Conservation (phyloP, 2,113 vertebrate genomes). For the Caretta caretta region DNA sequence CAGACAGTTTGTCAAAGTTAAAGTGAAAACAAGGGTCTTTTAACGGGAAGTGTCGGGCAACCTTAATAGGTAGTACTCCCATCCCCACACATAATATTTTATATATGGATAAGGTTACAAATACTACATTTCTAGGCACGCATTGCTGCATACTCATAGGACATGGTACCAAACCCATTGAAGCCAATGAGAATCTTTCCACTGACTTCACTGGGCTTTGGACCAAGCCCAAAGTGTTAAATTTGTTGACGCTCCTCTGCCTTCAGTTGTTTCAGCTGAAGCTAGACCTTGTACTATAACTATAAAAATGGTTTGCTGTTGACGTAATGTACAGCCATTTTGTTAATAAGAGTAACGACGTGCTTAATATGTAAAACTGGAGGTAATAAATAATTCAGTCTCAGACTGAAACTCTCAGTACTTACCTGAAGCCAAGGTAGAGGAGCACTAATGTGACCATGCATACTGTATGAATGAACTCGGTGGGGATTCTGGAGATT, state of each 20-base stretch:
- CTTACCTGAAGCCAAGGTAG: neutral
- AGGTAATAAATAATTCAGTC: slow-evolving; percentile 54
- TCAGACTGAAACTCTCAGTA: slow-evolving; percentile 15
- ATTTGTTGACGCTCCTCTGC: slow-evolving; percentile 24
- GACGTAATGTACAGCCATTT: slow-evolving; percentile 55
- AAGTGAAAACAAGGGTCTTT: slow-evolving; percentile 35
- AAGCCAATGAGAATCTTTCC: neutral
- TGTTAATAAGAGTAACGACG: slow-evolving; percentile 55
- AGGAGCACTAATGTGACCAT: neutral
- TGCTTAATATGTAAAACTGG: slow-evolving; percentile 63
- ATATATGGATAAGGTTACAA: neutral
- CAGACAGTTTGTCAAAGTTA: neutral
- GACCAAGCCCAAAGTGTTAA: slow-evolving; percentile 22
- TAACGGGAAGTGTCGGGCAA: slow-evolving; percentile 14
- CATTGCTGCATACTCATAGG: neutral
- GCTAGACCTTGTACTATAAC: slow-evolving; percentile 51
- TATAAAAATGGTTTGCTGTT: slow-evolving; percentile 61
- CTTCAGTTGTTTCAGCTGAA: slow-evolving; percentile 10
- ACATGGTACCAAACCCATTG: neutral
- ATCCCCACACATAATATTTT: neutral
- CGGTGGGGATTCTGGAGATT: slow-evolving; percentile 15
- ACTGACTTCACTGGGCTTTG: slow-evolving; percentile 42
- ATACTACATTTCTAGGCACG: slow-evolving; percentile 19
- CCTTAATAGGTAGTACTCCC: neutral
- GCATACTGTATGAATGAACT: neutral